Percentiles rank a stretch among this genome's conserved stretches.
Conservation (phyloP, 2,113 vertebrate species). For the Genyomyrus donnyi region DNA sequence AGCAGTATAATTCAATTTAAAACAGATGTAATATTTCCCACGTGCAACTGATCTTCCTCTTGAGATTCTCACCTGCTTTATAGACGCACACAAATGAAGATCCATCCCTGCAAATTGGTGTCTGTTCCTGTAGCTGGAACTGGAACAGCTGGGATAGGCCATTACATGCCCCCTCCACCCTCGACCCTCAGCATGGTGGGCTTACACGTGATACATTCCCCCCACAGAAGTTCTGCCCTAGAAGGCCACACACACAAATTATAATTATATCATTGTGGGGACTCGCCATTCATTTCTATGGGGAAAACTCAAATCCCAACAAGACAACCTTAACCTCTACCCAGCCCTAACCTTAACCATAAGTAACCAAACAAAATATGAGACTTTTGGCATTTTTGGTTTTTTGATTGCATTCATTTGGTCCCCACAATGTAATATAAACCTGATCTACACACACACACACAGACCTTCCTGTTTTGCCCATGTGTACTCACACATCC, state of each 20-base stretch:
- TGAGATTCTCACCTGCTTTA: neutral
- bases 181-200: constrained; percentile 19
- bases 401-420: too few species aligned
- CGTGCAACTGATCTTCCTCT: neutral
- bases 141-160: neutral
- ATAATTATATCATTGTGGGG: too few species aligned
- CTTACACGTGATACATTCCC: neutral
- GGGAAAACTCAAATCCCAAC: too few species aligned
- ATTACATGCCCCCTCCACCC: neutral
- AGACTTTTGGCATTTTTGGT: too few species aligned
- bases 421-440: too few species aligned
- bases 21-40: neutral
- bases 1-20: neutral
- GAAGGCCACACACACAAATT: neutral
- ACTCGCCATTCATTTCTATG: too few species aligned
- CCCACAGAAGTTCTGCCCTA: neutral
- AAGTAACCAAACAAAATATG: too few species aligned
- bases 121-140: neutral
- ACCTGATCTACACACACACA: constrained; percentile 16
- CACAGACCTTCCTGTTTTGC: constrained; percentile 77
- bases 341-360: too few species aligned
- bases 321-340: too few species aligned
- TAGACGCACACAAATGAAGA: neutral
- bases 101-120: neutral
- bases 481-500: constrained; percentile 65